Evolutionary conservation across 2,113 vertebrate genomes (phyloP), one percentile per base, ranked within the genome.

Genomic region (Leucopsar rothschildi): DNA sequence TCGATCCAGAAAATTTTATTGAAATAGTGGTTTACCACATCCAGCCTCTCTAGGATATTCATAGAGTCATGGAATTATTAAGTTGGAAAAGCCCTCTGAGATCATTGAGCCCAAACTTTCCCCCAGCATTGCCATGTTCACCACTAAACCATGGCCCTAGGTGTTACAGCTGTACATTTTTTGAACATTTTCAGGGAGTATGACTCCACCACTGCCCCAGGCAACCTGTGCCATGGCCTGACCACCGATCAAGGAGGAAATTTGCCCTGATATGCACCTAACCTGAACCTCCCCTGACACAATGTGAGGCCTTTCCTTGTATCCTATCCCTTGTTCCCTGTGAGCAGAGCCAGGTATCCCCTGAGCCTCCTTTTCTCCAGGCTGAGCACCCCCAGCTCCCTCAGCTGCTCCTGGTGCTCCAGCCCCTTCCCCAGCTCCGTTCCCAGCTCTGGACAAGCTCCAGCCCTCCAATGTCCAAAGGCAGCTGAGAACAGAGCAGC

Each of bases 371-470:
- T 76, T 76, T 79, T 19, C 7, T 64, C 6, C 50, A 57, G 50
- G 31, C 66, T 57, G 42, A 27, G 42, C 21, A 31, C 9, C 19
- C 9, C 19, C 66, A 56, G 25, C 35, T 56, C 35, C 14, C 29
- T 56, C 42, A 71, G 57, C 21, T 17, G 7, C 49, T 70, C 29
- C n/a, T 79, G 15, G 19, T 13, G 64, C n/a, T 68, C 37, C 71
- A 68, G 37, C 1, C 37, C 11, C 45, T 44, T 86, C 27, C 21
- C 35, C 50, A 80, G 19, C 18, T 65, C 23, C 1, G 0, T 42
- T 37, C 44, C 31, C 22, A 33, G 37, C 37, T 12, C 42, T 80
- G 76, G 50, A 42, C 35, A 23, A 0, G 0, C 44, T 57, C 21
- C 77, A 88, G 15, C 23, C 37, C 59, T 52, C 45, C 59, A 10